These are phyloP conservation scores for Melanerpes aurifrons DNA, from an alignment of 2,113 vertebrate genomes.

Conservation along the genomic window DNA sequence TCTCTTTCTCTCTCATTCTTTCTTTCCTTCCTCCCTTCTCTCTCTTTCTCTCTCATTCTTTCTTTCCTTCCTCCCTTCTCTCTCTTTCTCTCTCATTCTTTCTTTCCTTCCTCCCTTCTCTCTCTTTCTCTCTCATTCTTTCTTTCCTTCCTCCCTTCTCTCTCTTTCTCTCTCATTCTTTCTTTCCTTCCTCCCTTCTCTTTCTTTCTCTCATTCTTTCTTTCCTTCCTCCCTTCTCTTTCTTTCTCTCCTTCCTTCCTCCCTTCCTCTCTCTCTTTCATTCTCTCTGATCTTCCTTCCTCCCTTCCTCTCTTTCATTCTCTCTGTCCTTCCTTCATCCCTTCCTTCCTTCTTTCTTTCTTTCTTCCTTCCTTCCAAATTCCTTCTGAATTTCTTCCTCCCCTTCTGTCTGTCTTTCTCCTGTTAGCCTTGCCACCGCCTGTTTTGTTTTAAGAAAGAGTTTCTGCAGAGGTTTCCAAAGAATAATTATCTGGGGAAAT, in stretches of 20 bases:
- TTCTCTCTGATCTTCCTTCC: neutral
- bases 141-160: neutral
- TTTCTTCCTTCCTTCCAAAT: neutral
- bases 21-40: neutral
- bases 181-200: neutral
- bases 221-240: neutral
- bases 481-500: slow-evolving; percentile 37
- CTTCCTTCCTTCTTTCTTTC: neutral
- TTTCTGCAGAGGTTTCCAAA: slow-evolving; percentile 10
- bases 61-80: neutral
- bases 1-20: neutral
- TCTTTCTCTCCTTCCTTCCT: neutral
- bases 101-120: neutral
- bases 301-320: neutral
- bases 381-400: neutral
- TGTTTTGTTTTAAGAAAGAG: slow-evolving; percentile 24
- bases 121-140: neutral
- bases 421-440: neutral
- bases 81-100: too few relatives aligned
- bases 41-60: neutral
- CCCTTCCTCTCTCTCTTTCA: neutral
- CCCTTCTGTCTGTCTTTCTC: neutral
- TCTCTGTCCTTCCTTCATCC: neutral
- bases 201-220: neutral
- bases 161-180: neutral